A percentile compares a stretch with the other conserved stretches of the same genome.
Conservation (phyloP, 2,888 invertebrate genomes). For the Watsonalla cultraria region DNA sequence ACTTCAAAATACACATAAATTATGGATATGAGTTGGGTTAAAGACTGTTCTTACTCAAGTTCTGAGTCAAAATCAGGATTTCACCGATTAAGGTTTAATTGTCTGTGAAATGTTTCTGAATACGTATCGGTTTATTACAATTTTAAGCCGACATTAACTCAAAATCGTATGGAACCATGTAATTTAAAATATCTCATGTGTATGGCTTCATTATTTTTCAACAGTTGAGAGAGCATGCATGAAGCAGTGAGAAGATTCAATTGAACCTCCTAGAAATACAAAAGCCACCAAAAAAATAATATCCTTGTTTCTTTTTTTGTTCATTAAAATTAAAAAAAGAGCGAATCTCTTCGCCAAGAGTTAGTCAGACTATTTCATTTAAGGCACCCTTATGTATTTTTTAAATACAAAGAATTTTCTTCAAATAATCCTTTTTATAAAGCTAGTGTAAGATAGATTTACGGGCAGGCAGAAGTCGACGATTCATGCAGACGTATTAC, state of each 20-base stretch:
- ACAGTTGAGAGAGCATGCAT: too few relatives aligned
- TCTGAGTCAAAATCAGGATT: constrained; percentile 44
- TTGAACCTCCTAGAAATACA: neutral
- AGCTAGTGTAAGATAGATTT: neutral
- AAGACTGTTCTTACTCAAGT: constrained; percentile 43
- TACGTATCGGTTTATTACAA: constrained; percentile 19
- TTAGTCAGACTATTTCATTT: too few relatives aligned
- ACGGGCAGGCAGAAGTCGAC: neutral
- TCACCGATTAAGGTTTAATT: constrained; percentile 56
- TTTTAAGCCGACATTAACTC: neutral
- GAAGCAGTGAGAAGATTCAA: too few relatives aligned
- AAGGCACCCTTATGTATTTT: too few relatives aligned
- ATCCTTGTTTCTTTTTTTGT: too few relatives aligned
- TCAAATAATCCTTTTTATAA: too few relatives aligned
- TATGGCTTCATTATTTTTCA: too few relatives aligned
- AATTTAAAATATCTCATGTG: too few relatives aligned
- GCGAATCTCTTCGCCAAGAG: too few relatives aligned
- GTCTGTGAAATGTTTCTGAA: constrained; percentile 51
- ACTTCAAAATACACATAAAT: constrained; percentile 55
- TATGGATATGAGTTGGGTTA: constrained; percentile 50
- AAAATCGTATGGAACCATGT: constrained; percentile 13
- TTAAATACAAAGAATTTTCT: too few relatives aligned
- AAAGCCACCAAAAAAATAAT: neutral
- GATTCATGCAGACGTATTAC: too few relatives aligned
- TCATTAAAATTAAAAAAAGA: too few relatives aligned